phyloP scores from a whole-genome alignment of 2,113 vertebrate species.

The Nannobrachium achirus region DNA sequence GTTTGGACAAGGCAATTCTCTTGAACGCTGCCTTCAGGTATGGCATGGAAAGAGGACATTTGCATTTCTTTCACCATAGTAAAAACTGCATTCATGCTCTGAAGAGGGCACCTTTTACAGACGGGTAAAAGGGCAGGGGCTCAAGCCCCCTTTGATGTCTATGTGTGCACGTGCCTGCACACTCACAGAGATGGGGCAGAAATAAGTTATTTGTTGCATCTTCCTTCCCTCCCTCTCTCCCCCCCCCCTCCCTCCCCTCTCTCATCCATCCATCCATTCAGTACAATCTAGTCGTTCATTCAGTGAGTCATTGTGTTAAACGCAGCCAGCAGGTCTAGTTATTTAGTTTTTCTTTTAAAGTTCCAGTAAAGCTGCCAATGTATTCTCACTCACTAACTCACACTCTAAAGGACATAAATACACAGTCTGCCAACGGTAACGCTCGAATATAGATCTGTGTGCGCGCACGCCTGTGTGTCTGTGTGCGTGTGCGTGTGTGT shows the following conservation, averaged over 20 bases:
- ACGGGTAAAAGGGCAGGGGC: too few relatives aligned
- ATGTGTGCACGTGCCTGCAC: too few relatives aligned
- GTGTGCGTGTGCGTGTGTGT: slow-evolving; percentile 32
- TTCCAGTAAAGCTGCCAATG: slow-evolving; percentile 44
- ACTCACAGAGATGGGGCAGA: too few relatives aligned
- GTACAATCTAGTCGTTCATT: background rate
- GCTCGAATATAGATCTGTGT: slow-evolving; percentile 67
- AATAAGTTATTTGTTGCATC: too few relatives aligned
- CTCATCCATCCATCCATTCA: slow-evolving; percentile 4
- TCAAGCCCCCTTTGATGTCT: too few relatives aligned
- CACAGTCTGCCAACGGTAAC: slow-evolving; percentile 55
- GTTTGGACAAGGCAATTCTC: too few relatives aligned
- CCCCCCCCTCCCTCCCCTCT: background rate
- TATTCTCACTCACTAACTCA: slow-evolving; percentile 30
- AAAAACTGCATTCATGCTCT: too few relatives aligned
- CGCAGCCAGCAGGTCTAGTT: slow-evolving; percentile 10
- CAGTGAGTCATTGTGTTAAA: slow-evolving; percentile 16
- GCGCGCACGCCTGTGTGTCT: slow-evolving; percentile 17
- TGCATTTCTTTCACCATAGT: too few relatives aligned
- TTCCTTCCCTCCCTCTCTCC: background rate
- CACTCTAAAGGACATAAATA: slow-evolving; percentile 46
- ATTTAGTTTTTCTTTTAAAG: background rate
- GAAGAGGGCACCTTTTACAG: too few relatives aligned
- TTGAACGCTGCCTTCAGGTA: too few relatives aligned
- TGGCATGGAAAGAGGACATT: too few relatives aligned